Percentiles rank a stretch among this genome's conserved stretches.
Conservation (phyloP, 2,888 invertebrate species). For the Malachius bipustulatus region DNA sequence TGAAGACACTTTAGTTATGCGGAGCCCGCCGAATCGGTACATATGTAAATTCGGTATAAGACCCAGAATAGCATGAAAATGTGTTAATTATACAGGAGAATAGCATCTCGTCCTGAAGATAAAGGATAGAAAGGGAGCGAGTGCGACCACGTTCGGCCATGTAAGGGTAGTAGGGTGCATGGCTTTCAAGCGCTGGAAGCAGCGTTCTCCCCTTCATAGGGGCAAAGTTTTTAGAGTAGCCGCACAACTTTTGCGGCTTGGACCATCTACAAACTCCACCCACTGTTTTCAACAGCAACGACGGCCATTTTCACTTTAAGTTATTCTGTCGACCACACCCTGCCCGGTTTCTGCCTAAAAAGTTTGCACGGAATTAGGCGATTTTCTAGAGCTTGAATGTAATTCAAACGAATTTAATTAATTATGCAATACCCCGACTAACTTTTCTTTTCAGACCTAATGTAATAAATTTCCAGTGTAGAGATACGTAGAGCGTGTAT, state of each 20-base stretch:
- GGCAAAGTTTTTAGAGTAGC: slow-evolving; percentile 37
- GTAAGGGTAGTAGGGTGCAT: slow-evolving; percentile 27
- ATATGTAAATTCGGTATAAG: slow-evolving; percentile 31
- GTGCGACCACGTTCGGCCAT: slow-evolving; percentile 29
- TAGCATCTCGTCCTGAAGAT: slow-evolving; percentile 24
- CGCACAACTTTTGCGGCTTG: slow-evolving; percentile 39
- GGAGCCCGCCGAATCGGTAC: slow-evolving; percentile 28
- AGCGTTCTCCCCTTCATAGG: slow-evolving; percentile 24
- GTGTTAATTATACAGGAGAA: slow-evolving; percentile 37
- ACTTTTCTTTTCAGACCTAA: slow-evolving; percentile 3
- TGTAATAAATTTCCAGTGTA: too few relatives aligned
- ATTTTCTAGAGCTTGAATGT: slow-evolving; percentile 15
- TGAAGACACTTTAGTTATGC: slow-evolving; percentile 29
- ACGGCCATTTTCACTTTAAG: slow-evolving; percentile 39
- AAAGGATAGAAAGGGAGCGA: slow-evolving; percentile 19
- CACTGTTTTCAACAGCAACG: slow-evolving; percentile 35
- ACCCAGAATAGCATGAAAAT: slow-evolving; percentile 32
- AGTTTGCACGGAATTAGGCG: slow-evolving; percentile 12
- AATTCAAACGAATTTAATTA: slow-evolving; percentile 17
- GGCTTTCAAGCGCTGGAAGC: slow-evolving; percentile 25
- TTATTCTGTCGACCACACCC: slow-evolving; percentile 36
- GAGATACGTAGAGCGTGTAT: too few relatives aligned
- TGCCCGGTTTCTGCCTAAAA: slow-evolving; percentile 11
- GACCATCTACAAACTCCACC: slow-evolving; percentile 35
- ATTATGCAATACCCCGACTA: slow-evolving; percentile 13